A percentile compares a stretch with the other conserved stretches of the same genome.
Evolutionary conservation across 2,888 invertebrate genomes (phyloP).

Genomic region (Melieria picta): DNA sequence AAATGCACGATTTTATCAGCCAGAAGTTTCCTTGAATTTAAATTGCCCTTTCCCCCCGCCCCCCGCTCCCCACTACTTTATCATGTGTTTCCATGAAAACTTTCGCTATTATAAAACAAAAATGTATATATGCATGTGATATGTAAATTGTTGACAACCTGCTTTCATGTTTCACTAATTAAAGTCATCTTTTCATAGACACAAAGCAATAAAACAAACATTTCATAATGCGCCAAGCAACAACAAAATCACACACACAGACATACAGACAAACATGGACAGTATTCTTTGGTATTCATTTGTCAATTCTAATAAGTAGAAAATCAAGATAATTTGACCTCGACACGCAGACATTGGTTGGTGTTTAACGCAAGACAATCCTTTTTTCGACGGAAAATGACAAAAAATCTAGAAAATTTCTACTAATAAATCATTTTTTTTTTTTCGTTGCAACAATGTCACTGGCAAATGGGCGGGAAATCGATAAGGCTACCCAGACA

Average conservation of each 20-base stretch:
- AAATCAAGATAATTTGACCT: constrained; percentile 27
- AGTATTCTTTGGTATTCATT: constrained; percentile 18
- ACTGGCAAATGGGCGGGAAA: not conserved
- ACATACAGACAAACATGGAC: constrained; percentile 17
- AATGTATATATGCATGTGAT: no score
- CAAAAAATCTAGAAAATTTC: constrained; percentile 52
- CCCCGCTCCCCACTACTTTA: no score
- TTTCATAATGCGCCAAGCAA: not conserved
- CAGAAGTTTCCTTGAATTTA: no score
- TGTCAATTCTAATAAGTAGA: constrained; percentile 34
- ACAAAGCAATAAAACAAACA: not conserved
- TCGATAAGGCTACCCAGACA: constrained; percentile 20
- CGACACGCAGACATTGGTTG: not conserved
- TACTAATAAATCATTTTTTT: constrained; percentile 59
- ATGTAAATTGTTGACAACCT: constrained; percentile 22
- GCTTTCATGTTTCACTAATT: constrained; percentile 18
- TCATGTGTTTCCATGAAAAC: no score
- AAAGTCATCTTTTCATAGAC: constrained; percentile 14
- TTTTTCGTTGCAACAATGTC: not conserved
- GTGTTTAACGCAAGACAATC: constrained; percentile 46
- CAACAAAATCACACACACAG: constrained; percentile 7
- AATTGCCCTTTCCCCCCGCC: no score
- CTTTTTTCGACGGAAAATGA: constrained; percentile 50
- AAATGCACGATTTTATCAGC: no score
- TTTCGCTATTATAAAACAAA: no score